phyloP scores from a whole-genome alignment of 2,113 vertebrate genomes.

The Amia ocellicauda region DNA sequence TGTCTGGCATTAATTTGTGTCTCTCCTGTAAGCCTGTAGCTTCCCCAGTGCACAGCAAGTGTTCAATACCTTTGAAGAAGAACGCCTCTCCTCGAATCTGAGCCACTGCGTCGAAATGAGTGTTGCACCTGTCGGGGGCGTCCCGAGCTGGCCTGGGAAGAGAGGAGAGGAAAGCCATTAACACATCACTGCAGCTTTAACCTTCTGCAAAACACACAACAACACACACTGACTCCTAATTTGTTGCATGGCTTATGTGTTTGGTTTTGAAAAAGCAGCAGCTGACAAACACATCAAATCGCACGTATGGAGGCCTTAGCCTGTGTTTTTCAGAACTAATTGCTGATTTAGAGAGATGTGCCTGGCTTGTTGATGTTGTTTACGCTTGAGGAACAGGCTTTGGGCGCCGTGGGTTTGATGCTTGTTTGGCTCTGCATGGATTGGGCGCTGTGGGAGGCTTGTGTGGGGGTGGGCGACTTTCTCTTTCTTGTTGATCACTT shows the following conservation, averaged over 20 bases:
- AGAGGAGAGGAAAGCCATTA: slow-evolving; percentile 19
- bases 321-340: slow-evolving; percentile 42
- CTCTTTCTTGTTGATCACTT: too few species aligned
- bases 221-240: background rate
- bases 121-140: slow-evolving; percentile 80
- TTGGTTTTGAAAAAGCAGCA: slow-evolving; percentile 17
- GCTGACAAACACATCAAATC: slow-evolving; percentile 31
- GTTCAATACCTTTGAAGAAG: slow-evolving; percentile 90
- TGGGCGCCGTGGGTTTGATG: too few species aligned
- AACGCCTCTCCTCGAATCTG: slow-evolving; percentile 97
- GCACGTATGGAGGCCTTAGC: slow-evolving; percentile 23
- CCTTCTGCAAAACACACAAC: too few species aligned
- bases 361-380: slow-evolving; percentile 54
- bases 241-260: background rate
- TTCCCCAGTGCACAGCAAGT: too few species aligned
- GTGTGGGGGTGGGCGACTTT: too few species aligned
- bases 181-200: too few species aligned
- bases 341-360: slow-evolving; percentile 55
- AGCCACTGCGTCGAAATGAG: slow-evolving; percentile 88
- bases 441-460: too few species aligned
- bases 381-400: too few species aligned
- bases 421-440: too few species aligned
- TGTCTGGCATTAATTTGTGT: too few species aligned
- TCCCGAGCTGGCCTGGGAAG: slow-evolving; percentile 70
- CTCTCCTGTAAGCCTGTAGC: too few species aligned